Conservation (phyloP, 2,888 invertebrate genomes). For the Meganola albula region DNA sequence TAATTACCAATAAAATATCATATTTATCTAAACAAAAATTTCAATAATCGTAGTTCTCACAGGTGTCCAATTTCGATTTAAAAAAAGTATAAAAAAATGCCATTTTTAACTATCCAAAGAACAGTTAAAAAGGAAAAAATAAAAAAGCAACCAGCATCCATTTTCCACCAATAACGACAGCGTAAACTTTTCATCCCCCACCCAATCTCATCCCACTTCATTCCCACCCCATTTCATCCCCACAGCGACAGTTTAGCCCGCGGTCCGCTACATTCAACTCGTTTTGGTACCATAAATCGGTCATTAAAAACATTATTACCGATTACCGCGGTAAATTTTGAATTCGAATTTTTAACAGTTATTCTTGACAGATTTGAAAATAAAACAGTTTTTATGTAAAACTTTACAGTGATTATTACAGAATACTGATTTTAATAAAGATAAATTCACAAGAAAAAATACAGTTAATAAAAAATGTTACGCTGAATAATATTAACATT, state of each 20-base stretch:
- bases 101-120: background rate
- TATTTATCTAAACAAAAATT: no score
- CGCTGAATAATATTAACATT: no score
- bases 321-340: conserved; percentile 19
- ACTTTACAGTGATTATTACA: no score
- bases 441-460: no score
- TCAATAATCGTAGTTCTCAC: no score
- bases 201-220: conserved; percentile 12
- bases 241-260: conserved; percentile 53
- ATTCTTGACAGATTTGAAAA: background rate
- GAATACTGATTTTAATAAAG: no score
- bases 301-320: conserved; percentile 42
- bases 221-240: conserved; percentile 33
- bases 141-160: conserved; percentile 4
- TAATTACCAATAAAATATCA: no score
- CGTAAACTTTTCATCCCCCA: conserved; percentile 24
- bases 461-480: no score
- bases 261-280: conserved; percentile 50
- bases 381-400: background rate
- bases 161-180: conserved; percentile 18
- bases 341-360: background rate
- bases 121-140: background rate
- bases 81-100: no score
- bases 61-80: no score
- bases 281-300: conserved; percentile 45